Evolutionary conservation across 2,888 invertebrate species (phyloP).

Genomic region (Dysmachus trigonus): DNA sequence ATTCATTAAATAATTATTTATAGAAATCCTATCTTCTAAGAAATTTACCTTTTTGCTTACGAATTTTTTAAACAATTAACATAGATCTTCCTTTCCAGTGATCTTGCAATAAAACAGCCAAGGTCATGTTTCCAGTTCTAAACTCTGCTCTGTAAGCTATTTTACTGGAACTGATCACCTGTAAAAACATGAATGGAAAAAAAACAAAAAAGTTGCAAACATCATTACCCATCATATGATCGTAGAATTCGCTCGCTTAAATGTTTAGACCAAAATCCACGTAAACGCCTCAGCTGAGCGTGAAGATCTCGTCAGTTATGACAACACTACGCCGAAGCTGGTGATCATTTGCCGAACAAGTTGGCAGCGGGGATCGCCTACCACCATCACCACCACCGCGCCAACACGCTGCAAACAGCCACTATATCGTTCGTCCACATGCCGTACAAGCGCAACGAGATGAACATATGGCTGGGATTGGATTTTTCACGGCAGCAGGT

Average conservation of each 20-base stretch:
- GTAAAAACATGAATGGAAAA: neutral
- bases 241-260: neutral
- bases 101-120: neutral
- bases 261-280: neutral
- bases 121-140: neutral
- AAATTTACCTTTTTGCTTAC: neutral
- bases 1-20: too few relatives aligned
- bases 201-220: neutral
- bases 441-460: neutral
- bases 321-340: neutral
- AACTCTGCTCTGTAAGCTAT: neutral
- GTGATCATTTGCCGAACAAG: constrained; percentile 2
- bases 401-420: neutral
- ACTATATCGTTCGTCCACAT: neutral
- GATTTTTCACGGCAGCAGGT: neutral
- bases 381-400: neutral
- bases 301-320: neutral
- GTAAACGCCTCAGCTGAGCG: neutral
- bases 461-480: neutral
- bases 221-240: neutral
- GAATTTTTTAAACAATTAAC: neutral
- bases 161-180: neutral
- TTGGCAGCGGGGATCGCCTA: neutral
- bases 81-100: neutral
- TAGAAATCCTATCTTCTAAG: too few relatives aligned